Conservation (phyloP, 35 echinoderm and acorn worm genomes). For the Heliocidaris tuberculata region DNA sequence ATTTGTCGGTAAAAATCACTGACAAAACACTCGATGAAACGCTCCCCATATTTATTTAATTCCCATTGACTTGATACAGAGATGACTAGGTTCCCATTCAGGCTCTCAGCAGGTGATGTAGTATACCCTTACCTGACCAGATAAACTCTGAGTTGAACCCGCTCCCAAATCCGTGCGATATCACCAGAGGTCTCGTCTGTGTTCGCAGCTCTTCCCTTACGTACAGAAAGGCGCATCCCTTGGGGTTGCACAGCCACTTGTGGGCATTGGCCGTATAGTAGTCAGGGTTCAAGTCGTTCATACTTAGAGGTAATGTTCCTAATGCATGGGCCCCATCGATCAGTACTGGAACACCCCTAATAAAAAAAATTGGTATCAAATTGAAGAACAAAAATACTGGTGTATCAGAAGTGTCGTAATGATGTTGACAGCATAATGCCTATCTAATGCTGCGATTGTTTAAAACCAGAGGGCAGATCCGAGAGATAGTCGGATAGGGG, state of each 20-base stretch:
- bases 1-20: too few relatives aligned
- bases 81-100: too few relatives aligned
- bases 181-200: slow-evolving; percentile 45
- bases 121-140: slow-evolving; percentile 66
- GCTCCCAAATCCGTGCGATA: slow-evolving; percentile 78
- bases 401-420: too few relatives aligned
- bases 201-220: slow-evolving; percentile 45
- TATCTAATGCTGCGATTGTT: background rate
- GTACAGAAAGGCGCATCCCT: slow-evolving; percentile 72
- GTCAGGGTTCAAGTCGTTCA: slow-evolving; percentile 57
- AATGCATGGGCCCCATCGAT: slow-evolving; percentile 75
- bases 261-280: slow-evolving; percentile 76
- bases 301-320: slow-evolving; percentile 54
- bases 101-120: too few relatives aligned
- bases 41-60: too few relatives aligned
- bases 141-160: slow-evolving; percentile 80
- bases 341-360: slow-evolving; percentile 68
- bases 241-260: slow-evolving; percentile 74
- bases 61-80: too few relatives aligned
- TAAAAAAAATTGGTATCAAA: background rate
- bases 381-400: background rate
- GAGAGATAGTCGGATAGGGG: background rate
- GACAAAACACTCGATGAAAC: too few relatives aligned
- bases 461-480: too few relatives aligned
- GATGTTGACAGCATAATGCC: too few relatives aligned